Percentiles rank a stretch among this genome's conserved stretches.
Evolutionary conservation across 2,888 invertebrate genomes (phyloP).

Genomic region (Gortyna flavago): DNA sequence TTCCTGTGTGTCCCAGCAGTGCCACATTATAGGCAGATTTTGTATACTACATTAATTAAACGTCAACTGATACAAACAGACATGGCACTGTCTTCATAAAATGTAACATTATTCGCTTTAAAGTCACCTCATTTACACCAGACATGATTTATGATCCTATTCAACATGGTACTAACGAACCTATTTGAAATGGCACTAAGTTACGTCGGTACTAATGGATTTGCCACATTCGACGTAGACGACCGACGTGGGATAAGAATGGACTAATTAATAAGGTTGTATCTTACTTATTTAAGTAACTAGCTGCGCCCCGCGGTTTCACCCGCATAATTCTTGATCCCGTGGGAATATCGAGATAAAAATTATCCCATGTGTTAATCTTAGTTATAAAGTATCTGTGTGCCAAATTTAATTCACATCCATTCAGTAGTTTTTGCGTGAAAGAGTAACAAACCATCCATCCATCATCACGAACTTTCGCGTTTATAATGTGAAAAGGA

Average conservation of each 20-base stretch:
- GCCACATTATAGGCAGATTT: not conserved
- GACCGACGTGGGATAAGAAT: slow-evolving; percentile 19
- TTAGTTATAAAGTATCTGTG: too few relatives aligned
- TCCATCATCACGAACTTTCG: too few relatives aligned
- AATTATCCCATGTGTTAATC: too few relatives aligned
- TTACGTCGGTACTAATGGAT: slow-evolving; percentile 28
- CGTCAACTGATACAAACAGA: slow-evolving; percentile 2
- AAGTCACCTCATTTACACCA: slow-evolving; percentile 28
- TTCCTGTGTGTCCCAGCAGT: not conserved
- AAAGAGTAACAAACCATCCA: too few relatives aligned
- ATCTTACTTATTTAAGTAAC: not conserved
- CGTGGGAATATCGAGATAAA: too few relatives aligned
- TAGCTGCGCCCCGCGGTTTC: too few relatives aligned
- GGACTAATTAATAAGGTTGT: slow-evolving; percentile 1
- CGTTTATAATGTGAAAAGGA: too few relatives aligned
- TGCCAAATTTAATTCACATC: too few relatives aligned
- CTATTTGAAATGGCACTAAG: slow-evolving; percentile 36
- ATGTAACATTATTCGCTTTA: slow-evolving; percentile 23
- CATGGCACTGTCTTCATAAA: slow-evolving; percentile 5
- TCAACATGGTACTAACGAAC: slow-evolving; percentile 39
- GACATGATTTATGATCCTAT: slow-evolving; percentile 37
- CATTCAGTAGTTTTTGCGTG: too few relatives aligned
- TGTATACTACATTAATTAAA: slow-evolving; percentile 12
- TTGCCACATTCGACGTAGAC: slow-evolving; percentile 12
- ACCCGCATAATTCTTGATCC: too few relatives aligned